Conservation (phyloP, 2,888 invertebrate genomes). For the Cephus pulcher region DNA sequence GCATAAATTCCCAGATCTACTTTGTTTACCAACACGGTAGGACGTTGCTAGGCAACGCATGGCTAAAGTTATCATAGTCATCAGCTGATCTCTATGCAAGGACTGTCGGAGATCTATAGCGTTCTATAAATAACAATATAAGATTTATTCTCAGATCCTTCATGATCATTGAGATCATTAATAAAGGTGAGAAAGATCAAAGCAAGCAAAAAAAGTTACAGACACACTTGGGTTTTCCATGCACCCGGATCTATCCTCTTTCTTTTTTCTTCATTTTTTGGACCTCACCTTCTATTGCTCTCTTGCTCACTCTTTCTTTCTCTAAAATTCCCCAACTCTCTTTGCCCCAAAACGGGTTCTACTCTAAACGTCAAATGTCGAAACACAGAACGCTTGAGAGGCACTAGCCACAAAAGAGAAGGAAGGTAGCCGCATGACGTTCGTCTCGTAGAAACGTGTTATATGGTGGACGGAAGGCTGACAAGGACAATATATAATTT, state of each 20-base stretch:
- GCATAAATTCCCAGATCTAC: not conserved
- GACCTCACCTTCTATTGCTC: constrained; percentile 43
- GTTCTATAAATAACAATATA: not conserved
- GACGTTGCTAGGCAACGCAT: not conserved
- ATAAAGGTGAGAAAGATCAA: not conserved
- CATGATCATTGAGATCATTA: not conserved
- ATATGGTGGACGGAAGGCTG: not conserved
- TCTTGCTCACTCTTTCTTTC: not conserved
- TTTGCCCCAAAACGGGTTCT: not conserved
- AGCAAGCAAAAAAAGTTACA: not conserved
- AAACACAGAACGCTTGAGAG: not conserved
- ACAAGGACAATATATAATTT: not conserved
- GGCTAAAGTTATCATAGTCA: not conserved
- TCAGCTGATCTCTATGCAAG: not conserved
- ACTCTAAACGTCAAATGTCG: not conserved
- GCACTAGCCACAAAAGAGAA: not conserved
- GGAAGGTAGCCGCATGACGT: not conserved
- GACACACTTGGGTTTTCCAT: constrained; percentile 47
- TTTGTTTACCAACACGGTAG: not conserved
- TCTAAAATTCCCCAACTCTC: not conserved
- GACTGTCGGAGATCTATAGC: not conserved
- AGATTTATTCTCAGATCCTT: not conserved
- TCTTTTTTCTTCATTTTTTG: constrained; percentile 16
- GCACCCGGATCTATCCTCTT: constrained; percentile 26
- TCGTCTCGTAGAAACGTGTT: not conserved